These are phyloP conservation scores for Sphaerophoria rueppellii DNA, from an alignment of 2,888 invertebrate genomes.

Conservation along the genomic window DNA sequence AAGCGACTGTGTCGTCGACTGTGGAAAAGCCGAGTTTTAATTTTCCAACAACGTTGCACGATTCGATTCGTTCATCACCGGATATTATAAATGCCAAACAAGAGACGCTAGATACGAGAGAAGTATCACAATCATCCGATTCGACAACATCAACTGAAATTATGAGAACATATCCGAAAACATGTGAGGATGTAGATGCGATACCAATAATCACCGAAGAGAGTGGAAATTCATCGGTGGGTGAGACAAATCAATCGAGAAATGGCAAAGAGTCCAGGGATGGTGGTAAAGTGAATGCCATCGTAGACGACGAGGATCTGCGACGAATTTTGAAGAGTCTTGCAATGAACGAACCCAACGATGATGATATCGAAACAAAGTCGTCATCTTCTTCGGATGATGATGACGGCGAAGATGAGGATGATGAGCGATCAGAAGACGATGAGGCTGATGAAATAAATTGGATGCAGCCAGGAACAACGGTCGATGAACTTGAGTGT, in stretches of 20 bases:
- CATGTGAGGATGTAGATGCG: slow-evolving; percentile 24
- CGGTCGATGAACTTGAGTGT: slow-evolving; percentile 78
- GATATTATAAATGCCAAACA: slow-evolving; percentile 56
- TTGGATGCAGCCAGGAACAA: slow-evolving; percentile 80
- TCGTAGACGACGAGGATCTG: slow-evolving; percentile 46
- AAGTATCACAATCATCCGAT: slow-evolving; percentile 16
- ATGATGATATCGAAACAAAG: slow-evolving; percentile 26
- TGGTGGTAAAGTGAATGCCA: slow-evolving; percentile 6
- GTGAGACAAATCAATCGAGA: slow-evolving; percentile 21
- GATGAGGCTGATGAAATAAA: slow-evolving; percentile 73
- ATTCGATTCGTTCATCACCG: slow-evolving; percentile 47
- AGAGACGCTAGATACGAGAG: slow-evolving; percentile 41
- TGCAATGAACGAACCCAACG: slow-evolving; percentile 38
- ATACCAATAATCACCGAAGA: slow-evolving; percentile 64
- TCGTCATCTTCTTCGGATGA: slow-evolving; percentile 49
- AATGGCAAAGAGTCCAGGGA: slow-evolving; percentile 20
- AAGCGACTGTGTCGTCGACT: slow-evolving; percentile 74
- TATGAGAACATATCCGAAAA: slow-evolving; percentile 15
- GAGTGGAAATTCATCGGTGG: slow-evolving; percentile 46
- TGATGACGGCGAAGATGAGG: slow-evolving; percentile 47
- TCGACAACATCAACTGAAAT: slow-evolving; percentile 23
- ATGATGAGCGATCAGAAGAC: slow-evolving; percentile 75
- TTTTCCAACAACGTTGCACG: slow-evolving; percentile 41
- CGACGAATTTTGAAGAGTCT: slow-evolving; percentile 50
- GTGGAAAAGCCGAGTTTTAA: background rate